These are phyloP conservation scores for Apodemia zela DNA, from an alignment of 2,888 invertebrate genomes.

Conservation along the genomic window DNA sequence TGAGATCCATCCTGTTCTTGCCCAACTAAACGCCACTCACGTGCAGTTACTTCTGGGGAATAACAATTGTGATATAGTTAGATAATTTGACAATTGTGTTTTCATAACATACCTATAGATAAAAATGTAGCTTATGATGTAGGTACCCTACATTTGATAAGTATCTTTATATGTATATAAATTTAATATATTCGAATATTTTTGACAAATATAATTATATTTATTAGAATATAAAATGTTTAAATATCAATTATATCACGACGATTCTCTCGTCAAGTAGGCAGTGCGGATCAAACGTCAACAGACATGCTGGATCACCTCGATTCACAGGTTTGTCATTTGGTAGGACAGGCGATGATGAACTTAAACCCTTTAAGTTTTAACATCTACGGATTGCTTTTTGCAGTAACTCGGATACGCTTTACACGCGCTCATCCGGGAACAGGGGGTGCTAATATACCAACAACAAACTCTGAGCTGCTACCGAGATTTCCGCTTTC, in stretches of 20 bases:
- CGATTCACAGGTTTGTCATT: background rate
- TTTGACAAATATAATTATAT: no score
- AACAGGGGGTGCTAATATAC: background rate
- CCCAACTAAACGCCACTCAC: conserved; percentile 90
- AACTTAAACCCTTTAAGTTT: no score
- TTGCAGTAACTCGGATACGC: background rate
- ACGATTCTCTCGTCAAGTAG: background rate
- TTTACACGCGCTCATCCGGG: background rate
- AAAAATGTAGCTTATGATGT: no score
- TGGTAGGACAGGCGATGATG: background rate
- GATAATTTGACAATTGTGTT: no score
- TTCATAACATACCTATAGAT: no score
- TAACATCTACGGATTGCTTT: background rate
- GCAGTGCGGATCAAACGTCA: background rate
- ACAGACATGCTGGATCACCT: background rate
- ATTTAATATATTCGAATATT: no score
- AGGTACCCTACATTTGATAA: no score
- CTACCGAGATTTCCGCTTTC: background rate
- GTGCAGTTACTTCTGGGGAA: conserved; percentile 79
- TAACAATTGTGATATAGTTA: no score
- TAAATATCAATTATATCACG: background rate
- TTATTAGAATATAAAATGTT: background rate
- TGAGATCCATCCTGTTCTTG: conserved; percentile 89
- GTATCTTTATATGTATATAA: no score
- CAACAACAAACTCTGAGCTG: background rate